Base-by-base conservation (phyloP, 1,140 invertebrate genomes). In the Pomacea maculata region DNA sequence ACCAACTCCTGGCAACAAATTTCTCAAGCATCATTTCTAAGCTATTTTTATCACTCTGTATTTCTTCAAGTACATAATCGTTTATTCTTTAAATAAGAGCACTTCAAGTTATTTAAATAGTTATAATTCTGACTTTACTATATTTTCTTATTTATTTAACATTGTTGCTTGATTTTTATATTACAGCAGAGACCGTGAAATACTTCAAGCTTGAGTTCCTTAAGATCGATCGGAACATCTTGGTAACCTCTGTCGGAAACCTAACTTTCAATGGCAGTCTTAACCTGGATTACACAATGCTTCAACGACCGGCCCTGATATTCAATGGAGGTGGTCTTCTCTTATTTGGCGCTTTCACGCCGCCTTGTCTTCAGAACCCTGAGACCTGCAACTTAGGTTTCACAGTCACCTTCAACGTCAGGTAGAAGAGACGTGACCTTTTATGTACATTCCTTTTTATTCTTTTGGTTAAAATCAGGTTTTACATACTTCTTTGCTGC, bases 311-410 rank as follows among this genome's bases (percentile, higher is more conserved):
- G 29, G 72, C 84, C 15, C 61, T 84, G 68, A 75, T n/a, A 29
- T 84, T 86, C 71, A 79, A 83, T 79, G 86, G 84, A 19, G 45
- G 17, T 0, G 52, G 82, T 65, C 80, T 83, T 68, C 82, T 81
- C 61, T 64, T 80, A 34, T 29, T 85, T 9, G n/a, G 17, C 1
- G n/a, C 76, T 29, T 25, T 83, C 0, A 61, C 19, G 45, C 61
- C 74, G 29, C 74, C 75, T 21, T 88, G 87, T 77, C 68, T 87
- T 15, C 29, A 15, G 19, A 75, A 86, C 77, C 85, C 86, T 25
- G 83, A 85, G 17, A 17, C 57, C 11, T 88, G 86, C 78, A 17
- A 54, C 1, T 75, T 86, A 19, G 87, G 87, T 19, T 80, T 88
- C 21, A 82, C 84, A 10, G 67, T 88, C 7, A 82, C 84, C 1